phyloP scores from a whole-genome alignment of 2,113 vertebrate species.

The Delphinapterus leucas region DNA sequence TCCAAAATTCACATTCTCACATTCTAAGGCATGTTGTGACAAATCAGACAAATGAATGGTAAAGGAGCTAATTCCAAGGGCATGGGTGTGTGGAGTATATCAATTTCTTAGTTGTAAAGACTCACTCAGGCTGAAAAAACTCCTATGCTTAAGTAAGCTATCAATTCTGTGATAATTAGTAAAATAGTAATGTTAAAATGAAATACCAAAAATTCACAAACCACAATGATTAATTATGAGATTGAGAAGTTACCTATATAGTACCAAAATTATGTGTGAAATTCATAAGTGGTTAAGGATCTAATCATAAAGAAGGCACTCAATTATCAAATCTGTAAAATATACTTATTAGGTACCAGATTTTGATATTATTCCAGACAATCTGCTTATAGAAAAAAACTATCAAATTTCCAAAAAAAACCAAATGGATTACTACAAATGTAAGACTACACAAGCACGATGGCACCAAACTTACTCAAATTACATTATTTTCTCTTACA shows the following conservation, averaged over 20 bases:
- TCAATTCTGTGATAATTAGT: not conserved
- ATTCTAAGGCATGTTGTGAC: not conserved
- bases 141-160: not conserved
- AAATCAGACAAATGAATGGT: not conserved
- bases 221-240: not conserved
- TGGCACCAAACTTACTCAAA: conserved; percentile 80
- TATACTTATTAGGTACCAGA: not conserved
- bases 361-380: not conserved
- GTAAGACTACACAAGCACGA: conserved; percentile 75
- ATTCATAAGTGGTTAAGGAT: not conserved
- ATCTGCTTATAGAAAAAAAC: not conserved
- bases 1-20: conserved; percentile 8
- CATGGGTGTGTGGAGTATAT: not conserved
- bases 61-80: not conserved
- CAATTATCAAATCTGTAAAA: not conserved
- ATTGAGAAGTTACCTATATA: not conserved
- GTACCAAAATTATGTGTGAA: not conserved
- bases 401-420: not conserved
- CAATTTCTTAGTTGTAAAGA: not conserved
- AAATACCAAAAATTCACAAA: not conserved
- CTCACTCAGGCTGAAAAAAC: not conserved
- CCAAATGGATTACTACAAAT: conserved; percentile 61
- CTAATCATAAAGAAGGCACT: conserved; percentile 7
- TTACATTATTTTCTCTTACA: conserved; percentile 78
- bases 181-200: not conserved